Evolutionary conservation across 2,113 vertebrate species (phyloP).

Genomic region (Copsychus sechellarum): DNA sequence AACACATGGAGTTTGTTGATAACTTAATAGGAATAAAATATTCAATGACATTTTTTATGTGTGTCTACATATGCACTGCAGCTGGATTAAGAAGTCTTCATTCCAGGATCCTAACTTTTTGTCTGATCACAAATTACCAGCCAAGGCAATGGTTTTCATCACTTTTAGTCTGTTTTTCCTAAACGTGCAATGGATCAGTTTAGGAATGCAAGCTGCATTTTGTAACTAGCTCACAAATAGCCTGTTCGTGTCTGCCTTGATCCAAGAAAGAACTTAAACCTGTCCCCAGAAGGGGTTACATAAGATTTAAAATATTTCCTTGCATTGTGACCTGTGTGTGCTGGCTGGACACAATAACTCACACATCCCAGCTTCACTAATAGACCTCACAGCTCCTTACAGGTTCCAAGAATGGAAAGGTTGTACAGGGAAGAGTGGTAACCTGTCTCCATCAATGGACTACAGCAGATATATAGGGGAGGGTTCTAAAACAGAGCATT

Average conservation of each 20-base stretch:
- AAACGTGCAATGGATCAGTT: background rate
- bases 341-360: background rate
- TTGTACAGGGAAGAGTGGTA: background rate
- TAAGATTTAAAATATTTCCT: background rate
- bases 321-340: background rate
- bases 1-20: slow-evolving; percentile 25
- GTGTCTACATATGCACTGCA: slow-evolving; percentile 38
- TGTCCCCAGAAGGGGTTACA: background rate
- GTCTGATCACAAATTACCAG: slow-evolving; percentile 27
- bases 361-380: background rate
- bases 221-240: background rate
- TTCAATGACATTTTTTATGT: slow-evolving; percentile 21
- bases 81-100: slow-evolving; percentile 30
- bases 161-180: slow-evolving; percentile 14
- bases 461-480: background rate
- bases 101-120: slow-evolving; percentile 25
- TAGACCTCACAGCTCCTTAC: background rate
- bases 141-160: slow-evolving; percentile 36
- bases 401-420: background rate
- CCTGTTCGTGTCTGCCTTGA: background rate
- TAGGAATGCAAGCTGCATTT: background rate
- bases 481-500: background rate
- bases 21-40: slow-evolving; percentile 50
- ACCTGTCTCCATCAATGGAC: background rate
- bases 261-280: background rate